These are phyloP conservation scores for Nasonia longicornis DNA, from an alignment of 1,140 invertebrate species.

Conservation along the genomic window DNA sequence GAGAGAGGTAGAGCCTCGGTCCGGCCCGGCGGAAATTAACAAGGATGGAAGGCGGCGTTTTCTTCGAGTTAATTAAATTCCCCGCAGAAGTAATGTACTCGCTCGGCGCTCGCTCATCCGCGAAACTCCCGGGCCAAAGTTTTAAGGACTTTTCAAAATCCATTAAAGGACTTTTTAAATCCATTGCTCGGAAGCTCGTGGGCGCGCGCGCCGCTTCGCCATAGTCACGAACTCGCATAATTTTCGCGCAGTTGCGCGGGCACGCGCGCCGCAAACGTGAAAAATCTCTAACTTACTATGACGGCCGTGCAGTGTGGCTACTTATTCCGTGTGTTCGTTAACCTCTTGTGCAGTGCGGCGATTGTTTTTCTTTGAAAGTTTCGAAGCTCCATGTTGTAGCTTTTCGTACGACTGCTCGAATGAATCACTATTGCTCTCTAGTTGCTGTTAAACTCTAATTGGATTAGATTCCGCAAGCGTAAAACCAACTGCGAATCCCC, in stretches of 20 bases:
- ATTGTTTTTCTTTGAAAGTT: constrained; percentile 14
- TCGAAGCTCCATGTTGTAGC: not conserved
- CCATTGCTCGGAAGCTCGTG: constrained; percentile 26
- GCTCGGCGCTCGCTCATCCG: constrained; percentile 15
- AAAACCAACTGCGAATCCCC: too few species aligned
- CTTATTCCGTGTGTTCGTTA: constrained; percentile 4
- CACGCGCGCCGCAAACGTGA: not conserved
- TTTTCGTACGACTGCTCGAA: too few species aligned
- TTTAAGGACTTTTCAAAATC: constrained; percentile 46
- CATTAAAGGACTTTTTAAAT: constrained; percentile 46
- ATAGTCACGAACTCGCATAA: constrained; percentile 37
- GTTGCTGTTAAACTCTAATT: too few species aligned
- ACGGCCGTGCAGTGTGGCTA: not conserved
- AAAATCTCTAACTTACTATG: not conserved
- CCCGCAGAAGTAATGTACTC: constrained; percentile 39
- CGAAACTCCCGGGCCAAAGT: constrained; percentile 31
- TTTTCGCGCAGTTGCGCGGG: constrained; percentile 16
- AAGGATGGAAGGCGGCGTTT: constrained; percentile 23
- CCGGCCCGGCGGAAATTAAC: constrained; percentile 32
- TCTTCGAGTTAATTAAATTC: constrained; percentile 45
- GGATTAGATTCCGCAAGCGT: too few species aligned
- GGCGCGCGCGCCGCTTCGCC: not conserved
- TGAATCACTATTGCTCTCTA: too few species aligned
- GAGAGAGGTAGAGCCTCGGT: constrained; percentile 44
- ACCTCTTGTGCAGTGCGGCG: not conserved